Evolutionary conservation across 2,113 vertebrate species (phyloP).

Genomic region (Eurypyga helias): DNA sequence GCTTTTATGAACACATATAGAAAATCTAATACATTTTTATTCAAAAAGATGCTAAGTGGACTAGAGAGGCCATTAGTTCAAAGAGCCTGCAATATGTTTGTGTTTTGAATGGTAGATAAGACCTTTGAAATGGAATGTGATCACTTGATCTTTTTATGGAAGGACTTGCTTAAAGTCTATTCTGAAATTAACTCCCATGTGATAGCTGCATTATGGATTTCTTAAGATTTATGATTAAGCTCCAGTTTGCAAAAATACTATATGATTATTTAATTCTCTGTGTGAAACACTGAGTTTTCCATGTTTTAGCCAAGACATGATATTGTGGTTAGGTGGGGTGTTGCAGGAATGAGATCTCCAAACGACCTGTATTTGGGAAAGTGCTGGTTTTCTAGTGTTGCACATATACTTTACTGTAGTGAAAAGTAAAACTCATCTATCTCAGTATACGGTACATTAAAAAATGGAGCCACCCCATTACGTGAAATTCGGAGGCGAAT

Average conservation of each 20-base stretch:
- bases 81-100: neutral
- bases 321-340: neutral
- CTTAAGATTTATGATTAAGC: neutral
- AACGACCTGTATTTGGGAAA: neutral
- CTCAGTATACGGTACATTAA: neutral
- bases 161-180: neutral
- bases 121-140: constrained; percentile 7
- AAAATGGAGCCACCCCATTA: neutral
- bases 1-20: neutral
- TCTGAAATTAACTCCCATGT: neutral
- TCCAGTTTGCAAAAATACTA: neutral
- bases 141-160: neutral
- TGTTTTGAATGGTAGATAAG: constrained; percentile 8
- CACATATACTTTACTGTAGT: neutral
- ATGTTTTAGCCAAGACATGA: neutral
- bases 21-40: neutral
- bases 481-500: neutral
- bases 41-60: neutral
- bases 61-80: neutral
- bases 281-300: neutral
- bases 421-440: neutral
- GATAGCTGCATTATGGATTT: neutral
- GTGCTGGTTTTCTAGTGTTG: neutral
- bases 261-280: neutral
- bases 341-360: neutral